These are phyloP conservation scores for Drosophila helvetica DNA, from an alignment of 2,888 invertebrate species.

Conservation along the genomic window DNA sequence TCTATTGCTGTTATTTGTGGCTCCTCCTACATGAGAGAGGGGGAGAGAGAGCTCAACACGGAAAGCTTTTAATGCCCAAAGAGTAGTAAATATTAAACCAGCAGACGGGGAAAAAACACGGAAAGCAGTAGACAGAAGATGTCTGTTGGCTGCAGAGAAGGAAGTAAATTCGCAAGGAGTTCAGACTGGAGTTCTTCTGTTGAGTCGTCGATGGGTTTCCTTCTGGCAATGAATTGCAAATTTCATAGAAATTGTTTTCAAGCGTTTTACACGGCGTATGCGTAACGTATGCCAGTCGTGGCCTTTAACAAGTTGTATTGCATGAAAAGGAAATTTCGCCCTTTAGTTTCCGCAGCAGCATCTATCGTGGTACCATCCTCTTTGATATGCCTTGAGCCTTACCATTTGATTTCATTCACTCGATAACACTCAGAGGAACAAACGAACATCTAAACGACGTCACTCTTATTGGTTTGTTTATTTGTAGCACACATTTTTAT, in stretches of 20 bases:
- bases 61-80: slow-evolving; percentile 72
- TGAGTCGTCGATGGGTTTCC: slow-evolving; percentile 23
- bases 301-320: neutral
- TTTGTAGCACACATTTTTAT: slow-evolving; percentile 81
- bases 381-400: neutral
- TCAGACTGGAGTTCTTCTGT: neutral
- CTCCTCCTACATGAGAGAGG: slow-evolving; percentile 4
- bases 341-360: neutral
- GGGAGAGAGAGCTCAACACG: slow-evolving; percentile 25
- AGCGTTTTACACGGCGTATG: slow-evolving; percentile 69
- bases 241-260: slow-evolving; percentile 67
- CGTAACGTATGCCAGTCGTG: slow-evolving; percentile 58
- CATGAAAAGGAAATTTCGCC: neutral
- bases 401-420: slow-evolving; percentile 44
- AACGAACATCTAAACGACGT: slow-evolving; percentile 30
- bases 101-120: slow-evolving; percentile 2
- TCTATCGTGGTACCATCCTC: neutral
- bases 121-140: neutral
- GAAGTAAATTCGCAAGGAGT: slow-evolving; percentile 40
- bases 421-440: slow-evolving; percentile 21
- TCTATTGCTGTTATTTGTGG: too few relatives aligned
- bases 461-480: slow-evolving; percentile 59
- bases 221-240: slow-evolving; percentile 64
- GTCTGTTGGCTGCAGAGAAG: slow-evolving; percentile 25
- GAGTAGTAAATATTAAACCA: slow-evolving; percentile 36